phyloP scores from a whole-genome alignment of 2,888 invertebrate genomes.

The Tipula helvola region DNA sequence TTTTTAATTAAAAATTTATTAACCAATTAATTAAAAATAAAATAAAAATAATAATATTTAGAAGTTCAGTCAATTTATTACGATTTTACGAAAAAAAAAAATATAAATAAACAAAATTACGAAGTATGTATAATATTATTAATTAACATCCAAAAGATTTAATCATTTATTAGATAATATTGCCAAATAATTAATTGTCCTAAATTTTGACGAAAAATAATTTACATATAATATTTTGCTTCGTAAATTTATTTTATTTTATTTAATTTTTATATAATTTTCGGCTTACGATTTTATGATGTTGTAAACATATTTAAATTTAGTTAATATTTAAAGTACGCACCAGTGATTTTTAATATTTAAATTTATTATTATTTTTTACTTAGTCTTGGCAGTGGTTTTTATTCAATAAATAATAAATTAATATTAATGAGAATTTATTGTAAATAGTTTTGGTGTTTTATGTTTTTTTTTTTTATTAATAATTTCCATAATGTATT shows the following conservation, averaged over 20 bases:
- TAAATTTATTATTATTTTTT: slow-evolving; percentile 6
- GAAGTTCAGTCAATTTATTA: not conserved
- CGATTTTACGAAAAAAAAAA: not conserved
- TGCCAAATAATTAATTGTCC: slow-evolving; percentile 6
- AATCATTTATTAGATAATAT: not conserved
- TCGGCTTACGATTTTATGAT: not conserved
- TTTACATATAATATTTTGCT: not conserved
- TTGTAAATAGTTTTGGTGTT: not conserved
- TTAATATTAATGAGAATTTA: not conserved
- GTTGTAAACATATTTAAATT: not conserved
- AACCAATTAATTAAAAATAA: not conserved
- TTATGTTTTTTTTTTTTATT: not conserved
- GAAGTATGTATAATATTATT: not conserved
- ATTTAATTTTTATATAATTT: not conserved
- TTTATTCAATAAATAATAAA: not conserved
- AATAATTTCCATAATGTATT: not conserved
- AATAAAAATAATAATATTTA: not conserved
- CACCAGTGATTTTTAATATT: slow-evolving; percentile 9
- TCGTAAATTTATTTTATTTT: not conserved
- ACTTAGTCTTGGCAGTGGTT: slow-evolving; percentile 9
- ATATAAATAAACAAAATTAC: not conserved
- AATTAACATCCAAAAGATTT: not conserved
- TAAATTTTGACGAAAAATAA: not conserved
- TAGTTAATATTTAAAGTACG: slow-evolving; percentile 8
- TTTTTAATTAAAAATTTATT: not conserved